Base-by-base conservation (phyloP, 2,797 vertebrate species). In the Austrolebias charrua region DNA sequence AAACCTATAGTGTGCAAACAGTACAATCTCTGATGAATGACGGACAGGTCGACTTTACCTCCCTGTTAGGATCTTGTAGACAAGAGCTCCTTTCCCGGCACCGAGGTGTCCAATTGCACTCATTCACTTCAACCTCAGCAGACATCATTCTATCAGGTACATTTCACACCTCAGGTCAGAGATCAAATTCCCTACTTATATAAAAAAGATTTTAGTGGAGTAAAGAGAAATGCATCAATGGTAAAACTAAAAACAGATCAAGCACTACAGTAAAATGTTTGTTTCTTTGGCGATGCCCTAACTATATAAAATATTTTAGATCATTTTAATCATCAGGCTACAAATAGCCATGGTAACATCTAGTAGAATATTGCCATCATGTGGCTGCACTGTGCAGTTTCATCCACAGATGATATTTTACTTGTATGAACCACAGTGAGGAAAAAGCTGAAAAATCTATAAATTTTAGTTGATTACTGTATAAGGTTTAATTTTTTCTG, bases 11-110 rank as follows among this genome's bases (percentile, higher is more conserved):
- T 84, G 76, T 87, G 78, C 86, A 85, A 82, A 88, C 70, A 47
- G 73, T 82, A 80, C 70, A 83, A 85, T 88, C 82, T 73, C 62
- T 66, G 70, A 78, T 84, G 82, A 87, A 87, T 75, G 86, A 86
- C 66, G 57, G 73, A 85, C 81, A 77, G 84, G 51, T 83, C 81
- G 87, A 83, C 87, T 85, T 89, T 78, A 75, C 68, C 72, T 78
- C 45, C 63, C 71, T 79, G 73, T 84, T 84, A 74, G 69, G 80
- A 82, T 75, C 83, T 79, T 85, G 84, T 88, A 79, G 73, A 85
- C 80, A 85, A 82, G 78, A 64, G 64, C 81, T 19, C 65, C 40
- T 69, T 88, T 83, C 72, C 80, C 79, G 60, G 69, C 69, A 56
- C 71, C 46, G 45, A 44, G 69, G 59, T 76, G 77, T 92, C 87